Evolutionary conservation across 2,888 invertebrate species (phyloP).

Genomic region (Acrobasis suavella): DNA sequence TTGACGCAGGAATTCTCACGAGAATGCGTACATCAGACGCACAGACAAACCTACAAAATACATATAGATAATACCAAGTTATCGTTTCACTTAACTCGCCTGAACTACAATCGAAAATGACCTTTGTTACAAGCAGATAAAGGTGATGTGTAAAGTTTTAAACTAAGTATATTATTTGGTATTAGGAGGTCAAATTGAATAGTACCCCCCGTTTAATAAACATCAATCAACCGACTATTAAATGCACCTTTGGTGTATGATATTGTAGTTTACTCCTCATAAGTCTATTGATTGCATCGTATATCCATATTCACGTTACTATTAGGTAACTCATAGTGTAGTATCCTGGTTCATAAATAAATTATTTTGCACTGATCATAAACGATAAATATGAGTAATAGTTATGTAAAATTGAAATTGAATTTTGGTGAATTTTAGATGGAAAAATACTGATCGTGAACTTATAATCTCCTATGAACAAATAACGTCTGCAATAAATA

Average conservation of each 20-base stretch:
- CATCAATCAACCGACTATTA: slow-evolving; percentile 40
- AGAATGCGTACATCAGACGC: slow-evolving; percentile 29
- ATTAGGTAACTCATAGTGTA: too few species aligned
- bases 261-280: slow-evolving; percentile 30
- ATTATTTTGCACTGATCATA: too few species aligned
- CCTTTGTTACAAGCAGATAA: neutral
- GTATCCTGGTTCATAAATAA: too few species aligned
- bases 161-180: slow-evolving; percentile 15
- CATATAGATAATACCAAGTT: slow-evolving; percentile 14
- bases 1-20: slow-evolving; percentile 32
- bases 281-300: slow-evolving; percentile 4
- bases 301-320: neutral
- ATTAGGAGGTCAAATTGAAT: slow-evolving; percentile 31
- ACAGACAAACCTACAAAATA: slow-evolving; percentile 27
- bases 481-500: too few species aligned
- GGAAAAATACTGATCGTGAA: too few species aligned
- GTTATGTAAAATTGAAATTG: too few species aligned
- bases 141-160: neutral
- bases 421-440: too few species aligned
- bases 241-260: slow-evolving; percentile 40
- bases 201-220: slow-evolving; percentile 36
- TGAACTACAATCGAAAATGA: slow-evolving; percentile 11
- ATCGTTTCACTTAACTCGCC: neutral
- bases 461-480: too few species aligned
- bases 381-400: too few species aligned